Percentiles rank a stretch among this genome's conserved stretches.
Evolutionary conservation across 2,888 invertebrate species (phyloP).

Genomic region (Xylocampa areola): DNA sequence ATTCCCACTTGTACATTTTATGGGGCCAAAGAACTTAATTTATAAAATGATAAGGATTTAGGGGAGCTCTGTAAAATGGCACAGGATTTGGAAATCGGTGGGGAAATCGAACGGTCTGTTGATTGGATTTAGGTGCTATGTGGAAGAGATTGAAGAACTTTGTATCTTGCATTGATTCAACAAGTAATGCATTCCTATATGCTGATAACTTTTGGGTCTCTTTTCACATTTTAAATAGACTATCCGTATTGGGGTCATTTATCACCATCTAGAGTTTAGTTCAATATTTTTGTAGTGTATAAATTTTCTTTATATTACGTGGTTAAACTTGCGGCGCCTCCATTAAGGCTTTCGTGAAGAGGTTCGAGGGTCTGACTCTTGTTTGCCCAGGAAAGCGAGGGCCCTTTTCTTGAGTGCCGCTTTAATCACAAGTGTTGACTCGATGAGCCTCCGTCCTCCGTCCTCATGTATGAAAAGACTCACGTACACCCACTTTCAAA

Average conservation of each 20-base stretch:
- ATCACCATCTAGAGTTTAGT: neutral
- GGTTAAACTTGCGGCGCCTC: slow-evolving; percentile 69
- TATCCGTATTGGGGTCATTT: neutral
- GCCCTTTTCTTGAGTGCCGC: slow-evolving; percentile 77
- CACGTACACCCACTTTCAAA: slow-evolving; percentile 39
- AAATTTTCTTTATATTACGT: slow-evolving; percentile 51
- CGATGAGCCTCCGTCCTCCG: slow-evolving; percentile 63
- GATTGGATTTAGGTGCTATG: too few species aligned
- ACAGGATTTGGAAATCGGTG: neutral
- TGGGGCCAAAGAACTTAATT: slow-evolving; percentile 34
- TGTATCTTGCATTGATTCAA: too few species aligned
- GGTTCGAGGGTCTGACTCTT: slow-evolving; percentile 80
- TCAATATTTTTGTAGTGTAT: slow-evolving; percentile 32
- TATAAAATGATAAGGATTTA: slow-evolving; percentile 22
- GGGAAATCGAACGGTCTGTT: neutral
- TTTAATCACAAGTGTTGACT: slow-evolving; percentile 85
- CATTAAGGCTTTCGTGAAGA: slow-evolving; percentile 74
- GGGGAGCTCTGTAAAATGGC: neutral
- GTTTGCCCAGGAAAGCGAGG: slow-evolving; percentile 77
- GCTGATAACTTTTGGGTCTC: too few species aligned
- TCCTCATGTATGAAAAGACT: slow-evolving; percentile 63
- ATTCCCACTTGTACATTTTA: slow-evolving; percentile 39
- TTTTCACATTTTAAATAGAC: too few species aligned
- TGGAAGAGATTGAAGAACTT: too few species aligned
- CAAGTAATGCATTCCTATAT: too few species aligned